A percentile compares a stretch with the other conserved stretches of the same genome.
phyloP scores from a whole-genome alignment of 2,797 vertebrate species.

The Sebastes variabilis region DNA sequence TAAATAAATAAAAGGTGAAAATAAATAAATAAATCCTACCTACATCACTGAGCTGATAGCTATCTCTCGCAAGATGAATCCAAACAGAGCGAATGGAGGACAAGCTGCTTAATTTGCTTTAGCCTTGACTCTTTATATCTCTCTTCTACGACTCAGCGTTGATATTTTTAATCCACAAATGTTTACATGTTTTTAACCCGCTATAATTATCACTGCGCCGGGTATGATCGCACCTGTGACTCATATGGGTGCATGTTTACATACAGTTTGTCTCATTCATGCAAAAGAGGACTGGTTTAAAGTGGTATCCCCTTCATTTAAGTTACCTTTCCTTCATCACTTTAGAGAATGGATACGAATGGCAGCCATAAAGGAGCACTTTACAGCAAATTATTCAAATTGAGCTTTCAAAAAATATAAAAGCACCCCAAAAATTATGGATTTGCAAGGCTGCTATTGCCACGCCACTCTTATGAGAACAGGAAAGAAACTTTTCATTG shows the following conservation, averaged over 20 bases:
- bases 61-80: slow-evolving; percentile 68
- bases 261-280: slow-evolving; percentile 1
- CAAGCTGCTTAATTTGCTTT: slow-evolving; percentile 63
- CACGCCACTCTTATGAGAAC: slow-evolving; percentile 32
- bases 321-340: slow-evolving; percentile 23
- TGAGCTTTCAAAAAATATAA: slow-evolving; percentile 67
- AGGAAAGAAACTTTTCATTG: slow-evolving; percentile 48
- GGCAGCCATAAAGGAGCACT: slow-evolving; percentile 52
- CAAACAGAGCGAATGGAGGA: slow-evolving; percentile 63
- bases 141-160: not conserved
- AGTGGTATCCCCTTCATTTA: slow-evolving; percentile 11
- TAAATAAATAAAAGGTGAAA: slow-evolving; percentile 81
- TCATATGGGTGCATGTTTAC: slow-evolving; percentile 12
- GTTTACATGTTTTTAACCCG: slow-evolving; percentile 31
- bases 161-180: slow-evolving; percentile 35
- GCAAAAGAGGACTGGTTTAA: slow-evolving; percentile 5
- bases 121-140: slow-evolving; percentile 51
- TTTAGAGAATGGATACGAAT: slow-evolving; percentile 46
- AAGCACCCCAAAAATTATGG: slow-evolving; percentile 33
- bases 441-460: slow-evolving; percentile 35
- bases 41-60: slow-evolving; percentile 67
- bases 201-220: slow-evolving; percentile 5
- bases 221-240: slow-evolving; percentile 17
- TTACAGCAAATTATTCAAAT: slow-evolving; percentile 74
- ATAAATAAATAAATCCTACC: slow-evolving; percentile 74